Evolutionary conservation across 2,888 invertebrate genomes (phyloP).

Genomic region (Galerucella pusilla): DNA sequence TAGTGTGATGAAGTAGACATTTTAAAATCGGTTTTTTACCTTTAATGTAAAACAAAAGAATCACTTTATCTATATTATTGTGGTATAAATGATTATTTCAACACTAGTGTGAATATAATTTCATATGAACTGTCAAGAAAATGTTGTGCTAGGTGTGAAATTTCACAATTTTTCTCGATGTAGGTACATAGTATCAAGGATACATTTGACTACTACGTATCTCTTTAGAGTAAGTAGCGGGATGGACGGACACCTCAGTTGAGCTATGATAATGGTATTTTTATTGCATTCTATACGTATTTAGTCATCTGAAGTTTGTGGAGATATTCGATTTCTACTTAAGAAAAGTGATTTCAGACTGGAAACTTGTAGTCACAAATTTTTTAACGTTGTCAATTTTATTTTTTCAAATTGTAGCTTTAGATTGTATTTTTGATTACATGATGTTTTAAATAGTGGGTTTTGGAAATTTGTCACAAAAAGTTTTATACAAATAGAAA

Average conservation of each 20-base stretch:
- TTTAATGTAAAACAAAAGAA: no score
- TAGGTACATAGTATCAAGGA: slow-evolving; percentile 35
- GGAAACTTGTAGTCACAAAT: neutral
- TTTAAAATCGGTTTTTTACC: no score
- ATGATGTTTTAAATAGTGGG: neutral
- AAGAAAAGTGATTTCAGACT: neutral
- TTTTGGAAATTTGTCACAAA: no score
- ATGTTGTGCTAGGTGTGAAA: no score
- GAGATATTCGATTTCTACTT: slow-evolving; percentile 23
- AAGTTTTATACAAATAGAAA: no score
- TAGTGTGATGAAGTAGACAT: no score
- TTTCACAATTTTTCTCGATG: slow-evolving; percentile 1
- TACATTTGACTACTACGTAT: slow-evolving; percentile 29
- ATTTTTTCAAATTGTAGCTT: neutral
- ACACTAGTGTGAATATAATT: no score
- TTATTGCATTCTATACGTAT: slow-evolving; percentile 30
- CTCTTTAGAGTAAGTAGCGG: slow-evolving; percentile 17
- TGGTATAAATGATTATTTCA: no score
- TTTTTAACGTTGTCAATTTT: neutral
- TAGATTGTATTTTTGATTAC: neutral
- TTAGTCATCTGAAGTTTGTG: slow-evolving; percentile 23
- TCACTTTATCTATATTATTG: no score
- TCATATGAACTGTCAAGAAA: no score
- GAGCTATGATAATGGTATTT: slow-evolving; percentile 32
- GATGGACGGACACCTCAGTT: slow-evolving; percentile 10